Percentiles rank a stretch among this genome's conserved stretches.
Evolutionary conservation across 2,113 vertebrate genomes (phyloP).

Genomic region (Empidonax traillii): DNA sequence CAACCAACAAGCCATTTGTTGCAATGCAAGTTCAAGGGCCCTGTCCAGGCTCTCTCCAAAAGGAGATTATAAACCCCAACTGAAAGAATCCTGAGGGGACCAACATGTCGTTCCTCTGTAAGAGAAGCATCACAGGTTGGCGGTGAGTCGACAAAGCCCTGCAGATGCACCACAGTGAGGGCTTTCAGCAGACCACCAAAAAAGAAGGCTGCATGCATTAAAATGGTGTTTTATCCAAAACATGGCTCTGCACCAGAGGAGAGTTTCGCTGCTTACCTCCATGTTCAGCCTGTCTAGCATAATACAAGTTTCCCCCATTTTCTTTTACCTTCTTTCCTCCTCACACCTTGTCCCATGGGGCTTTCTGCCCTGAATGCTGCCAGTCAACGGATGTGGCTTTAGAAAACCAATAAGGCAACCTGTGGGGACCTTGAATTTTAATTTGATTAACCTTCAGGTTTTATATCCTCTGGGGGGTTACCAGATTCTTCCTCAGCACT

Average conservation of each 20-base stretch:
- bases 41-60: not conserved
- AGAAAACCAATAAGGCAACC: not conserved
- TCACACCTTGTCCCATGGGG: rapidly evolving
- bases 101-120: not conserved
- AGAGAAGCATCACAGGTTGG: not conserved
- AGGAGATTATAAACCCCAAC: not conserved
- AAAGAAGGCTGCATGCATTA: not conserved
- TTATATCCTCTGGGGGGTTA: not conserved
- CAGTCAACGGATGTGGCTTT: not conserved
- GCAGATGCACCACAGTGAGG: not conserved
- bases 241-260: not conserved
- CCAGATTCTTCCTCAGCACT: not conserved
- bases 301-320: not conserved
- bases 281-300: rapidly evolving
- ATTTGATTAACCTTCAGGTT: not conserved
- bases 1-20: rapidly evolving
- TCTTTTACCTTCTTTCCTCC: not conserved
- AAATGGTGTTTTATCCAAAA: not conserved
- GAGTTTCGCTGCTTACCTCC: not conserved
- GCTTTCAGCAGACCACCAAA: not conserved
- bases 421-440: not conserved
- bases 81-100: not conserved
- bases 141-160: not conserved
- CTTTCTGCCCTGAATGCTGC: rapidly evolving
- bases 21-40: not conserved